Evolutionary conservation across 2,888 invertebrate species (phyloP).

Genomic region (Macaria notata): DNA sequence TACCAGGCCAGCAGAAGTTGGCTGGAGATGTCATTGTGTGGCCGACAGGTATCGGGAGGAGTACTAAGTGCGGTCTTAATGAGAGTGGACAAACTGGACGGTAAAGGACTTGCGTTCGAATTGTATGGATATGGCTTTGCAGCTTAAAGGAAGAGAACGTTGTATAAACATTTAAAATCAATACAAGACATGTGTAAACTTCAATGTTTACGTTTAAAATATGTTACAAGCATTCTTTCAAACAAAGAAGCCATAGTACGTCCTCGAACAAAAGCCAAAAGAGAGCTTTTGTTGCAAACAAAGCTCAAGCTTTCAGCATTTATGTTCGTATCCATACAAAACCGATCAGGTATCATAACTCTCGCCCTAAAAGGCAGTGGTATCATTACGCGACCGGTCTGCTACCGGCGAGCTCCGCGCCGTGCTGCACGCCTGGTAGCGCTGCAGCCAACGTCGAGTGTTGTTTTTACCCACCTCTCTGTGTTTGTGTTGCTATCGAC

Average conservation of each 20-base stretch:
- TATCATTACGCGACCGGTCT: slow-evolving; percentile 76
- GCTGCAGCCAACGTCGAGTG: slow-evolving; percentile 52
- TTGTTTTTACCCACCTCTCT: slow-evolving; percentile 69
- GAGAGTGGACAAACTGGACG: slow-evolving; percentile 81
- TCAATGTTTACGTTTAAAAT: too few relatives aligned
- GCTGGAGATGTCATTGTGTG: slow-evolving; percentile 56
- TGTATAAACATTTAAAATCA: too few relatives aligned
- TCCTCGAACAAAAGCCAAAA: too few relatives aligned
- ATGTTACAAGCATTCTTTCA: too few relatives aligned
- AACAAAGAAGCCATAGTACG: too few relatives aligned
- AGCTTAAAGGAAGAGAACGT: too few relatives aligned
- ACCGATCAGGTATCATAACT: slow-evolving; percentile 65
- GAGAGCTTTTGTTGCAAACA: too few relatives aligned
- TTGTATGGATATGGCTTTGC: slow-evolving; percentile 46
- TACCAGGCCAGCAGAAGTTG: slow-evolving; percentile 64
- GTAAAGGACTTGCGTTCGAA: slow-evolving; percentile 53
- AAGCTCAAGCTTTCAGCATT: too few relatives aligned
- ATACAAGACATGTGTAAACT: too few relatives aligned
- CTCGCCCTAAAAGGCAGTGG: slow-evolving; percentile 75
- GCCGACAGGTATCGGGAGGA: slow-evolving; percentile 63
- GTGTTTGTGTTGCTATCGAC: slow-evolving; percentile 71
- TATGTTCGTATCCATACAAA: slow-evolving; percentile 56
- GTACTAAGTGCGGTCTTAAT: slow-evolving; percentile 73
- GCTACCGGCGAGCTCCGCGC: slow-evolving; percentile 55
- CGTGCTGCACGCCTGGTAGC: slow-evolving; percentile 71